phyloP scores from a whole-genome alignment of 2,113 vertebrate species.

The Triplophysa rosa region DNA sequence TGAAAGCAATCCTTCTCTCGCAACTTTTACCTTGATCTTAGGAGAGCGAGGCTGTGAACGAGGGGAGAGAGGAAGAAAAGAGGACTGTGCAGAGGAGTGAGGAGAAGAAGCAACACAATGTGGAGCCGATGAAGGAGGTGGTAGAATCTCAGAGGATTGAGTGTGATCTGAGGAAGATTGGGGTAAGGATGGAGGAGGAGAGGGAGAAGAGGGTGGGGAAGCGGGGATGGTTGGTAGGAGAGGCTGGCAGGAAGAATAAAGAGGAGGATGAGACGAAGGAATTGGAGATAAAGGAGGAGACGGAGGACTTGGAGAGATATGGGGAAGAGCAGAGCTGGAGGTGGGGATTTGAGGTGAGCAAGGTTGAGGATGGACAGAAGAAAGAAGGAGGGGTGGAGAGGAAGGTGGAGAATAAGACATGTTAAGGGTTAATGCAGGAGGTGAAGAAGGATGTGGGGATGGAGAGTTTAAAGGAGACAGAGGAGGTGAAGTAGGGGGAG shows the following conservation, averaged over 20 bases:
- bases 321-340: slow-evolving; percentile 20
- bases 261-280: slow-evolving; percentile 25
- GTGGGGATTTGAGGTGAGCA: neutral
- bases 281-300: slow-evolving; percentile 35
- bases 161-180: too few relatives aligned
- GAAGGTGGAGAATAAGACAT: slow-evolving; percentile 37
- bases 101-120: slow-evolving; percentile 54
- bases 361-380: slow-evolving; percentile 49
- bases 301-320: neutral
- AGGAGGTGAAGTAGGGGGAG: slow-evolving; percentile 52
- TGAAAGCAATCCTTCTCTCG: neutral
- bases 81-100: slow-evolving; percentile 51
- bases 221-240: slow-evolving; percentile 45
- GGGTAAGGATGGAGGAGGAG: neutral
- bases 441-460: slow-evolving; percentile 63
- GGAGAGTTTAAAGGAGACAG: slow-evolving; percentile 54
- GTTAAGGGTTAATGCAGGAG: slow-evolving; percentile 61
- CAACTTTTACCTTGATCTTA: slow-evolving; percentile 84
- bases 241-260: slow-evolving; percentile 42
- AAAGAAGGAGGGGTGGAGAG: neutral
- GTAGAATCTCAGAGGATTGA: neutral
- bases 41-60: slow-evolving; percentile 78
- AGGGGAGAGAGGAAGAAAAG: slow-evolving; percentile 73
- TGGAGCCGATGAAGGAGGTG: slow-evolving; percentile 31
- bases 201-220: slow-evolving; percentile 45